Evolutionary conservation across 2,888 invertebrate species (phyloP).

Genomic region (Lithophane semibrunnea): DNA sequence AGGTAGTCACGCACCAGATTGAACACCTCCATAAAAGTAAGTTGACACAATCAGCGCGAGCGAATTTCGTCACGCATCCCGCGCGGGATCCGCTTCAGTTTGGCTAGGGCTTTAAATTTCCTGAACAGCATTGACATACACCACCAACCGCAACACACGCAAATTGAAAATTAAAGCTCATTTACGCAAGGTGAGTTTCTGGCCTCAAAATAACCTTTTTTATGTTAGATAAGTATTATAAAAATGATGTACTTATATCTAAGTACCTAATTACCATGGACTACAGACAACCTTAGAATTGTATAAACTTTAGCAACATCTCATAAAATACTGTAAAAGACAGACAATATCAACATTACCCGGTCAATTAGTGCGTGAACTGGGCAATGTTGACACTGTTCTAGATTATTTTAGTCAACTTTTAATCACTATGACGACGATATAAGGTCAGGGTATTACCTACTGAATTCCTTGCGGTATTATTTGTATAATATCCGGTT

Average conservation of each 20-base stretch:
- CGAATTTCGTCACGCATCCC: not conserved
- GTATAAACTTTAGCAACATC: conserved; percentile 59
- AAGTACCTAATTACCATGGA: not conserved
- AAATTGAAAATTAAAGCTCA: not conserved
- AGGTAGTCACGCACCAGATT: not conserved
- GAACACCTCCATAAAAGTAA: not conserved
- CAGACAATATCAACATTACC: conserved; percentile 39
- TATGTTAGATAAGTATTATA: not conserved
- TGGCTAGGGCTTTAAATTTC: not conserved
- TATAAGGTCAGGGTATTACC: conserved; percentile 40
- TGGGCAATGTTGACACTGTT: conserved; percentile 24
- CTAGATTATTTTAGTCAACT: conserved; percentile 29
- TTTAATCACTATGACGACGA: conserved; percentile 45
- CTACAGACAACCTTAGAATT: conserved; percentile 37
- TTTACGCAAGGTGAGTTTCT: not conserved
- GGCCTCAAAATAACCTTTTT: not conserved
- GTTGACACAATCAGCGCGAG: not conserved
- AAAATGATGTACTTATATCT: too few species aligned
- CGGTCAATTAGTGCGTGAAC: not conserved
- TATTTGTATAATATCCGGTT: conserved; percentile 30
- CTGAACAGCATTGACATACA: too few species aligned
- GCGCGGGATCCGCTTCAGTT: not conserved
- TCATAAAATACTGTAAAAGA: conserved; percentile 49
- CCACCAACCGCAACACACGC: too few species aligned
- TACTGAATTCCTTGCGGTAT: conserved; percentile 35